A percentile compares a stretch with the other conserved stretches of the same genome.
phyloP scores from a whole-genome alignment of 64 coral and sea anemone genomes.

The Montipora foliosa region DNA sequence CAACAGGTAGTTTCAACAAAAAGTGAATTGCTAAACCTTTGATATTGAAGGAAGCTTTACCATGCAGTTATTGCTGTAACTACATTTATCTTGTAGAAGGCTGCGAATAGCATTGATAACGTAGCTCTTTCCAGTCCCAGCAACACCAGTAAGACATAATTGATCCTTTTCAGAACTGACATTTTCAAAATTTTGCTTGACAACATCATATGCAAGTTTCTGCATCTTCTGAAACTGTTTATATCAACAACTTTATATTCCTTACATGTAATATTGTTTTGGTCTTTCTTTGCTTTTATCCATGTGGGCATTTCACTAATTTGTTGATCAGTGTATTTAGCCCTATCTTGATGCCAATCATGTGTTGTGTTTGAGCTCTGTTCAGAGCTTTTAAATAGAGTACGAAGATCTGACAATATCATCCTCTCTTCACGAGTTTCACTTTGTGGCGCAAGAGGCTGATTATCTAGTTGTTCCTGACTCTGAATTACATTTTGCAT shows the following conservation, averaged over 20 bases:
- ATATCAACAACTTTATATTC: neutral
- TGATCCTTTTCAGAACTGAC: neutral
- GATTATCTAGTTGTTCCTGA: neutral
- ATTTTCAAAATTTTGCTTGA: neutral
- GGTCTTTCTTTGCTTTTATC: constrained; percentile 39
- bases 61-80: constrained; percentile 19
- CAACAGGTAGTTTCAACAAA: constrained; percentile 57
- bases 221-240: neutral
- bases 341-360: constrained; percentile 50
- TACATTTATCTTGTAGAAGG: neutral
- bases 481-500: neutral
- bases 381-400: constrained; percentile 36
- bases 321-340: constrained; percentile 32
- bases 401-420: constrained; percentile 43
- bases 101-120: constrained; percentile 20
- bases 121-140: constrained; percentile 29
- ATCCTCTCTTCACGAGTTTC: neutral
- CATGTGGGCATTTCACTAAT: constrained; percentile 44
- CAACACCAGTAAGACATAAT: constrained; percentile 18
- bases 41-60: constrained; percentile 60
- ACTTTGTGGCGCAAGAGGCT: neutral
- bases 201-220: constrained; percentile 36
- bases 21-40: constrained; percentile 73
- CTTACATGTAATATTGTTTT: neutral
- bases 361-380: too few species aligned